These are phyloP conservation scores for Ladona fulva DNA, from an alignment of 1,140 invertebrate species.

Conservation along the genomic window DNA sequence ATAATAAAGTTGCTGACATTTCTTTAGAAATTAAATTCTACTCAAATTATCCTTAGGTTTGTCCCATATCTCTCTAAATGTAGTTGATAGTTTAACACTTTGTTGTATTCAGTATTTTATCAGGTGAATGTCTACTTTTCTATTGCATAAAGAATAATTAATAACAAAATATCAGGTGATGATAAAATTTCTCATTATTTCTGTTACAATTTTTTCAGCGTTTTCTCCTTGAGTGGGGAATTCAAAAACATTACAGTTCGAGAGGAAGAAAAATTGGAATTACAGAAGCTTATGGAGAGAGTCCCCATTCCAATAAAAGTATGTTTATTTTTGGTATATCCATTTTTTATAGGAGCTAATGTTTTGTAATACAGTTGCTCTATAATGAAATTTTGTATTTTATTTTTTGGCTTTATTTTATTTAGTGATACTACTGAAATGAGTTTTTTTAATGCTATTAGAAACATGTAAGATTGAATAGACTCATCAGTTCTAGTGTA, in stretches of 20 bases:
- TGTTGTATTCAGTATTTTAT: too few species aligned
- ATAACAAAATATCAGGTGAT: neutral
- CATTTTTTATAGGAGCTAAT: neutral
- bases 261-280: slow-evolving; percentile 96
- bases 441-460: neutral
- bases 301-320: slow-evolving; percentile 96
- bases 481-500: too few species aligned
- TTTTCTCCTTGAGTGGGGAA: slow-evolving; percentile 95
- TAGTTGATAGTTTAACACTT: too few species aligned
- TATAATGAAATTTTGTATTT: neutral
- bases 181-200: neutral
- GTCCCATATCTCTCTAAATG: too few species aligned
- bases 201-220: slow-evolving; percentile 43
- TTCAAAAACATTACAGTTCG: slow-evolving; percentile 89
- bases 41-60: too few species aligned
- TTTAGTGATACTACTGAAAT: neutral
- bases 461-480: too few species aligned
- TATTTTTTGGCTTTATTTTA: neutral
- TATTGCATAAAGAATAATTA: too few species aligned
- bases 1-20: too few species aligned
- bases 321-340: neutral
- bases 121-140: too few species aligned
- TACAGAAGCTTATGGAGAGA: slow-evolving; percentile 93
- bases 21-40: too few species aligned
- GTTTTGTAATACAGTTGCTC: neutral